A percentile compares a stretch with the other conserved stretches of the same genome.
These are phyloP conservation scores for Aphelenchoides bicaudatus DNA, from an alignment of 2,888 invertebrate species.

Conservation along the genomic window DNA sequence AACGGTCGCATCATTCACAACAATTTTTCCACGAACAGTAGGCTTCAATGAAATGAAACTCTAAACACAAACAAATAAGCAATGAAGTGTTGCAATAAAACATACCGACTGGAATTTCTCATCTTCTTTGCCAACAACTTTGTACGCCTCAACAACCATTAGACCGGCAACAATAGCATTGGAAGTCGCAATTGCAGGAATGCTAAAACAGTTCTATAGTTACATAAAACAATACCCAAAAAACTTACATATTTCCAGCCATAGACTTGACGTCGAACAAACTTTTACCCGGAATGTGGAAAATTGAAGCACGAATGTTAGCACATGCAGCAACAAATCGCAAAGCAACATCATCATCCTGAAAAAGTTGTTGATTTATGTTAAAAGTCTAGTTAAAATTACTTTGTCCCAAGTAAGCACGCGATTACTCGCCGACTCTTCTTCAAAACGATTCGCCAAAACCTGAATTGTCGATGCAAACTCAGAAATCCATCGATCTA, in stretches of 20 bases:
- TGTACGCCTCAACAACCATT: slow-evolving; percentile 78
- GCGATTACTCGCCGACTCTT: slow-evolving; percentile 62
- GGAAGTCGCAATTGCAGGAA: slow-evolving; percentile 97
- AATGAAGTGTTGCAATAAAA: slow-evolving; percentile 19
- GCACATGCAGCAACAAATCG: slow-evolving; percentile 93
- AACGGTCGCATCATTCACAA: slow-evolving; percentile 68
- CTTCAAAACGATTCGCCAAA: slow-evolving; percentile 60
- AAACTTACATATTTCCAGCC: slow-evolving; percentile 48
- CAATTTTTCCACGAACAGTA: slow-evolving; percentile 57
- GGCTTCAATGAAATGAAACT: slow-evolving; percentile 63
- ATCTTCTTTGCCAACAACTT: slow-evolving; percentile 68
- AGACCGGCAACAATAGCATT: slow-evolving; percentile 95
- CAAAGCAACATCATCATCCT: slow-evolving; percentile 70
- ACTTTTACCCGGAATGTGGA: slow-evolving; percentile 80
- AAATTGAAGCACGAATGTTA: slow-evolving; percentile 84
- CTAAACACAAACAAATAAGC: slow-evolving; percentile 35
- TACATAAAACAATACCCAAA: slow-evolving; percentile 62
- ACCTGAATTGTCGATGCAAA: slow-evolving; percentile 54
- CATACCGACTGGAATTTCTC: slow-evolving; percentile 72
- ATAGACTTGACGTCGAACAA: slow-evolving; percentile 91
- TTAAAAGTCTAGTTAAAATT: slow-evolving; percentile 15
- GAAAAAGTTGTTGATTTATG: slow-evolving; percentile 17
- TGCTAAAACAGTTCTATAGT: slow-evolving; percentile 99
- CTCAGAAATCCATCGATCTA: slow-evolving; percentile 63
- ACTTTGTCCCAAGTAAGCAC: slow-evolving; percentile 89